Base-by-base conservation (phyloP, 2,797 vertebrate genomes). In the Poeciliopsis presidionis region DNA sequence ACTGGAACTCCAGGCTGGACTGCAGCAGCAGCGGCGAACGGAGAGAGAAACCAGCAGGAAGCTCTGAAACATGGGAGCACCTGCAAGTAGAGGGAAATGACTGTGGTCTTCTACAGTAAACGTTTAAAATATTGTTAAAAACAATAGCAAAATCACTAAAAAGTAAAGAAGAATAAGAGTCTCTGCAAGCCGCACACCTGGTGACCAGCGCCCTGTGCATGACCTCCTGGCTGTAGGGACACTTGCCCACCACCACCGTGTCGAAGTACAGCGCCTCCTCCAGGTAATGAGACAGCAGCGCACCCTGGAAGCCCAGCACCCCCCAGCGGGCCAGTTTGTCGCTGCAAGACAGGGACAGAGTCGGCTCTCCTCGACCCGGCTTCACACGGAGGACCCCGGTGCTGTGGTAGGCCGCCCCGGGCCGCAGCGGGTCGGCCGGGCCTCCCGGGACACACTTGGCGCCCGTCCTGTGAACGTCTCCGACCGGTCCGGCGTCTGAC, bases 271-370 rank as follows among this genome's bases (percentile, higher is more conserved):
- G 75, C 0, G 96, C 97, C 80, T 88, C 91, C 87, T 98, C 95
- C 20, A 99, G 94, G 89, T 97, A 97, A 87, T 98, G 98, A 92
- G 96, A 96, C 84, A 99, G 90, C 79, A 99, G 95, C 1, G 97
- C 97, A 0, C 98, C 98, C 83, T 99, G 98, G 90, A 97, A 97
- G 36, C 98, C 98, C 4, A 99, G 90, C 57, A 97, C 95, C 0
- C 94, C 95, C 98, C 98, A 99, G 53, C 97, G 97, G 30, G 97
- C 96, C 87, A 99, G 82, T 86, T 99, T 99, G 88, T 99, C 98
- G 2, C 98, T 99, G 92, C 98, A 99, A 83, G 97, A 99, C 89
- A 99, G 97, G 25, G 98, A 99, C 67, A 95, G 83, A 0, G 98
- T 99, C 4, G 94, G 95, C 76, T 97, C 96, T 36, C 98, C 98